Evolutionary conservation across 2,113 vertebrate species (phyloP), one percentile per base, ranked within the genome.

Genomic region (Butastur rufipennis): DNA sequence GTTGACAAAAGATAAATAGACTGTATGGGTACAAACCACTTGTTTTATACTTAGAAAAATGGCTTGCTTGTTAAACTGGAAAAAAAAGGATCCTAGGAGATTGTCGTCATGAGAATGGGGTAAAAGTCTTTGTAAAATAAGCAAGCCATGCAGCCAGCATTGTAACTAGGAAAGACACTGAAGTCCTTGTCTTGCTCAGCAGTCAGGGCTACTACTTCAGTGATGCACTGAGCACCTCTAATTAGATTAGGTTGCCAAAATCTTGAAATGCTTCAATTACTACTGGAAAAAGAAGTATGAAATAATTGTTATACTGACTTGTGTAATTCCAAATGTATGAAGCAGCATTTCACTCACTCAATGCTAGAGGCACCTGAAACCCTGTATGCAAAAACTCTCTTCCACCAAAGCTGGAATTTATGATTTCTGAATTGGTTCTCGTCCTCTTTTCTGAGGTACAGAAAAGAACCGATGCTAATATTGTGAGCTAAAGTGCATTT

Each of bases 81-180:
- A 32, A 7, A 38, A 34, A 62, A 59, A 4, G 12, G 42, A 61
- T 56, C 27, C 32, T 72, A 26, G 63, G 62, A 50, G 63, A 34
- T 10, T 75, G 50, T 90, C 4, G 5, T 71, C 14, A 7, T 71
- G 67, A 86, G 56, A 66, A 38, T 48, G 45, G 16, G 11, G 45
- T 84, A 73, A 55, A 96, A 77, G 58, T 40, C 62, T 91, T 50
- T 77, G 62, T 40, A 43, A 58, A 63, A n/a, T 36, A 84, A 47
- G 20, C 2, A 16, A 62, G 63, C 56, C 5, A 0, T 7, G 23
- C 40, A 71, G 66, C 38, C 61, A 40, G 21, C 15, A 0, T 19
- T 72, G 56, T 26, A 72, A 53, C 81, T 80, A 58, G 47, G 58
- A 59, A 36, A 36, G 62, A 74, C 61, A 8, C 16, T 48, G 45